Conservation (phyloP, 2,888 invertebrate species). For the Encarsia formosa region DNA sequence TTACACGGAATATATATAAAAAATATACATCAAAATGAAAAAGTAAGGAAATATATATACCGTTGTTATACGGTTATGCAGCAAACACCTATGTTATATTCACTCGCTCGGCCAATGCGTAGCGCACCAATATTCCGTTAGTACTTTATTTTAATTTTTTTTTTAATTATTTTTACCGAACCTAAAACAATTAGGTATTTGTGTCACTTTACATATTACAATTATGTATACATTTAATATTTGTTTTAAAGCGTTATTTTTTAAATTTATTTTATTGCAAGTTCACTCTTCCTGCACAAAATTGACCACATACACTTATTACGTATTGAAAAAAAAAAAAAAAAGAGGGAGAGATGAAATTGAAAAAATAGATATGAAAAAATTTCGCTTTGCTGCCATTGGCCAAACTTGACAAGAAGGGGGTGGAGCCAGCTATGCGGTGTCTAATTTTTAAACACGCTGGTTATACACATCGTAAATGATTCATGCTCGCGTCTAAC, state of each 20-base stretch:
- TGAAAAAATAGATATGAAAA: constrained; percentile 13
- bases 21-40: neutral
- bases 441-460: constrained; percentile 46
- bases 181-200: constrained; percentile 18
- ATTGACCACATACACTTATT: constrained; percentile 30
- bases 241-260: constrained; percentile 6
- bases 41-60: constrained; percentile 24
- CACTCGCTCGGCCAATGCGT: constrained; percentile 45
- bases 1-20: constrained; percentile 20
- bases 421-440: constrained; percentile 52
- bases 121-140: constrained; percentile 34
- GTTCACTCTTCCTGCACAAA: constrained; percentile 28
- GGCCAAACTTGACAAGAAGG: constrained; percentile 48
- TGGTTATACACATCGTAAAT: constrained; percentile 34
- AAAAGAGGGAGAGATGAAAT: neutral
- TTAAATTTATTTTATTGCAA: constrained; percentile 23
- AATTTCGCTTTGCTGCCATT: constrained; percentile 48
- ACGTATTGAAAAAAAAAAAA: constrained; percentile 3
- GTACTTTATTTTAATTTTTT: constrained; percentile 13
- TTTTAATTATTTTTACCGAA: constrained; percentile 11
- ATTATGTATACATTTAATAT: neutral
- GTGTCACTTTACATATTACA: constrained; percentile 18
- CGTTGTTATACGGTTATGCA: constrained; percentile 29
- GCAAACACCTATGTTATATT: constrained; percentile 32
- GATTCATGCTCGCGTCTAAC: too few species aligned